A percentile compares a stretch with the other conserved stretches of the same genome.
phyloP scores from a whole-genome alignment of 2,888 invertebrate species.

The Labia minor region DNA sequence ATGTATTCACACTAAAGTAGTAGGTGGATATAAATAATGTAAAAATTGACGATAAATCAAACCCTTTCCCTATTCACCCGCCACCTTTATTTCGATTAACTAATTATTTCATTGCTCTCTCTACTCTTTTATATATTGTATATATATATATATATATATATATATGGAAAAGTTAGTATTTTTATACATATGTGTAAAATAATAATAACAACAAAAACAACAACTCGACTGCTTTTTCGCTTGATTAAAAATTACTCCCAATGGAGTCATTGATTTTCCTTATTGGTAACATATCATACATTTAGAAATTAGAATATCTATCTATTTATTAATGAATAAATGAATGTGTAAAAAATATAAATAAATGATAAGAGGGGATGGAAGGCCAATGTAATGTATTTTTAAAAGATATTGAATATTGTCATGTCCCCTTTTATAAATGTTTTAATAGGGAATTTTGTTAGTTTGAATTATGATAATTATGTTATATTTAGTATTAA shows the following conservation, averaged over 20 bases:
- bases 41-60: not conserved
- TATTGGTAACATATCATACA: not conserved
- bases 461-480: too few species aligned
- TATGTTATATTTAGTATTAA: too few species aligned
- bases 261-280: slow-evolving; percentile 3
- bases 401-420: too few species aligned
- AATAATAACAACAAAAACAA: not conserved
- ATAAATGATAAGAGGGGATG: not conserved
- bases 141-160: not conserved
- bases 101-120: not conserved
- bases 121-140: too few species aligned
- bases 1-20: not conserved
- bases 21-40: not conserved
- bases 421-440: too few species aligned
- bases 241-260: slow-evolving; percentile 2
- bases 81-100: slow-evolving; percentile 13
- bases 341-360: too few species aligned
- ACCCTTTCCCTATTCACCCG: not conserved
- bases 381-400: too few species aligned
- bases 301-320: slow-evolving; percentile 8
- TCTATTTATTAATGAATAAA: not conserved
- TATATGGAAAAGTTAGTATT: not conserved
- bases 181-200: not conserved
- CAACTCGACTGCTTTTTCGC: not conserved
- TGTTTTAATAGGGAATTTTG: too few species aligned